phyloP scores from a whole-genome alignment of 2,113 vertebrate genomes.

The Mastomys natalensis region DNA sequence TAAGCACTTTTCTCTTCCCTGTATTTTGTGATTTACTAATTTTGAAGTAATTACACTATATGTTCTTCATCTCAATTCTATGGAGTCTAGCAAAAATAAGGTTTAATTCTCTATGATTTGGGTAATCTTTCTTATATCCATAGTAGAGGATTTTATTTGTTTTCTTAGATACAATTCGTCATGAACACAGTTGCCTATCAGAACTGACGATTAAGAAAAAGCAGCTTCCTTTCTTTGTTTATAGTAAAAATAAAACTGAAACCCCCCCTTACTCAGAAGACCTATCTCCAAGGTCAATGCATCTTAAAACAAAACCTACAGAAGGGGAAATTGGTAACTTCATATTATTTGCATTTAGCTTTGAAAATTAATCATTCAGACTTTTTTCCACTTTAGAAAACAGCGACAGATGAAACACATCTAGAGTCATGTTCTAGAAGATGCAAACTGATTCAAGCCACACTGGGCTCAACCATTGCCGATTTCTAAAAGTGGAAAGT shows the following conservation, averaged over 20 bases:
- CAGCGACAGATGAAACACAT: neutral
- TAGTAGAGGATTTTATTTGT: constrained; percentile 4
- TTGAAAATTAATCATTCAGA: neutral
- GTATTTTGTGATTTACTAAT: constrained; percentile 57
- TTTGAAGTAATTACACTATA: constrained; percentile 49
- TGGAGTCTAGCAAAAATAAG: neutral
- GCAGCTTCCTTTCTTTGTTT: neutral
- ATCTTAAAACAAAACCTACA: neutral
- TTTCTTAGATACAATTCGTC: constrained; percentile 7
- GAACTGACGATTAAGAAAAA: neutral
- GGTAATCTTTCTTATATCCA: constrained; percentile 5
- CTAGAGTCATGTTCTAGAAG: neutral
- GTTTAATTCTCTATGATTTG: constrained; percentile 18
- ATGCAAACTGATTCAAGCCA: neutral
- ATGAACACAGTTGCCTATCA: neutral
- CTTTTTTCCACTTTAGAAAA: constrained; percentile 12
- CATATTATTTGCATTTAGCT: constrained; percentile 43
- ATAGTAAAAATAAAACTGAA: constrained; percentile 32
- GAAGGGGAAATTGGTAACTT: neutral
- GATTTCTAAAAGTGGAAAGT: constrained; percentile 40
- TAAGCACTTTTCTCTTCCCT: constrained; percentile 57
- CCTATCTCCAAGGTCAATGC: neutral
- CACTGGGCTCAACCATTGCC: neutral
- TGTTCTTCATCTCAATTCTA: neutral
- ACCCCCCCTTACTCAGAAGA: neutral